phyloP scores from a whole-genome alignment of 2,113 vertebrate species.

The Polypterus bichir region DNA sequence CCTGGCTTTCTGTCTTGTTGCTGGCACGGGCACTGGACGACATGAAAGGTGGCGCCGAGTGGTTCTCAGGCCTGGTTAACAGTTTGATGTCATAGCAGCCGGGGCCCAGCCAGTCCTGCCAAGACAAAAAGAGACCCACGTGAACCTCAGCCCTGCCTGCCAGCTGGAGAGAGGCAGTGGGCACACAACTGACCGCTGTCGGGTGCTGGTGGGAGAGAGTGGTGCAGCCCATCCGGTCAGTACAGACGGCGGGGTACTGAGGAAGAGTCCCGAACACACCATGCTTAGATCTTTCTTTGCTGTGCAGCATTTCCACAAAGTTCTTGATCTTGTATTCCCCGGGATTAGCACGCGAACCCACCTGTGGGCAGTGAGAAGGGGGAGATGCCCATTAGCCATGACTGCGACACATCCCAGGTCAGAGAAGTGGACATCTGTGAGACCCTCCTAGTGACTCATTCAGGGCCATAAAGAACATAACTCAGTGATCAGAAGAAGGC shows the following conservation, averaged over 20 bases:
- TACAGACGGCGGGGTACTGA: conserved; percentile 25
- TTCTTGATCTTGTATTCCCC: conserved; percentile 19
- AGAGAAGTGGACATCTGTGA: no score
- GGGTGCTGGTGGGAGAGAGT: conserved; percentile 34
- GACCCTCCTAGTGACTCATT: no score
- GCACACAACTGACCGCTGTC: conserved; percentile 34
- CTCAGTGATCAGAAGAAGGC: no score
- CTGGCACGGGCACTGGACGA: conserved; percentile 22
- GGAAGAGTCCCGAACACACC: conserved; percentile 40
- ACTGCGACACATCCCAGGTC: no score
- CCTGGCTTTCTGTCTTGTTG: conserved; percentile 9
- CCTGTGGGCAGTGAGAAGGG: not conserved
- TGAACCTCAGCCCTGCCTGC: no score
- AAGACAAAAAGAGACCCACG: not conserved
- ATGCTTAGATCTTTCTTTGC: conserved; percentile 32
- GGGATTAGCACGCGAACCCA: conserved; percentile 5
- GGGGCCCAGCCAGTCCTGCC: conserved; percentile 31
- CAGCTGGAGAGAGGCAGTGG: not conserved
- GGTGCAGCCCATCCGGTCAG: conserved; percentile 41
- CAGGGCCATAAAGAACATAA: no score
- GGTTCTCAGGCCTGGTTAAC: conserved; percentile 11
- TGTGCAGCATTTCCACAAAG: conserved; percentile 38
- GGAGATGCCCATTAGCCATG: no score
- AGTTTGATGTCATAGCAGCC: conserved; percentile 32
- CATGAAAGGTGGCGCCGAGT: conserved; percentile 35